Conservation (phyloP, 2,888 invertebrate species). For the Odontomyia ornata region DNA sequence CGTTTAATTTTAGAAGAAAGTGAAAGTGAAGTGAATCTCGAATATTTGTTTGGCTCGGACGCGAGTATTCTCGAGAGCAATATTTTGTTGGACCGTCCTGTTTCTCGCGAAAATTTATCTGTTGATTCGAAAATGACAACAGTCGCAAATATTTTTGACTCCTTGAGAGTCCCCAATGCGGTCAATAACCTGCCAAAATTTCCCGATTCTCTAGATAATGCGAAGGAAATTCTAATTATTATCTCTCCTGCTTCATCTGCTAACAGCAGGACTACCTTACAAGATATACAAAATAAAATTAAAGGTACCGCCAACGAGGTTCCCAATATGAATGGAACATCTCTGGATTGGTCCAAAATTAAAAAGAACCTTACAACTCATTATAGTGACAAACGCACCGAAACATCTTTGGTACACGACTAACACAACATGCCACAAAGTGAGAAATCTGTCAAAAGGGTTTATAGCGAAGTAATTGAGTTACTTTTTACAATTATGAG, state of each 20-base stretch:
- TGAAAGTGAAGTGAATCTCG: too few species aligned
- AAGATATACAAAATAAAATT: too few species aligned
- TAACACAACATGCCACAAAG: not conserved
- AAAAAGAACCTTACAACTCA: not conserved
- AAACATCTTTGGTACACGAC: not conserved
- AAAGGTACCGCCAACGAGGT: not conserved
- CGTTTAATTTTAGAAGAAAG: too few species aligned
- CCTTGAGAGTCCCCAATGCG: not conserved
- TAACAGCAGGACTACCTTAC: too few species aligned
- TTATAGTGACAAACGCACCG: not conserved
- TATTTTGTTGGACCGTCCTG: too few species aligned
- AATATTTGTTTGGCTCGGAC: too few species aligned
- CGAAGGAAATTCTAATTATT: not conserved
- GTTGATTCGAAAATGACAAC: not conserved
- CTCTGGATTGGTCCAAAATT: not conserved
- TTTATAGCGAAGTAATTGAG: conserved; percentile 5
- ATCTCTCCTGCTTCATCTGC: too few species aligned
- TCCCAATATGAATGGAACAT: not conserved
- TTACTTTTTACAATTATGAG: not conserved
- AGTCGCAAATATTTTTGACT: conserved; percentile 1
- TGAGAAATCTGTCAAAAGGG: conserved; percentile 23
- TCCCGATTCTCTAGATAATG: not conserved
- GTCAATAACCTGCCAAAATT: not conserved
- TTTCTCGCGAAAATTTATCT: not conserved
- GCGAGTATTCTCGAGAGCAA: too few species aligned